Base-by-base conservation (phyloP, 1,140 invertebrate species). In the Megalonaias nervosa region DNA sequence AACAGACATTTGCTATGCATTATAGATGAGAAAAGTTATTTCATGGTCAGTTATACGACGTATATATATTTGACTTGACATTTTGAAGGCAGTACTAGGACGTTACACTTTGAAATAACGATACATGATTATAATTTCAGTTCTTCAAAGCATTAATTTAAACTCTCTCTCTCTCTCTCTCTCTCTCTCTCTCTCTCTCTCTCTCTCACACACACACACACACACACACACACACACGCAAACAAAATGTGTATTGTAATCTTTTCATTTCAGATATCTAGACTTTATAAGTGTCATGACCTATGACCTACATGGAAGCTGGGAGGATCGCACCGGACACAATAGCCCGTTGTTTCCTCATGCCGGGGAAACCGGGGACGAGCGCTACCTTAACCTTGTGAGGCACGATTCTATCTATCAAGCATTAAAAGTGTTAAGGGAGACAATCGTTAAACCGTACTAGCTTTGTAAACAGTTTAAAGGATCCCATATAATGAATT, bases 291-390 rank as follows among this genome's bases (percentile, higher is more conserved):
- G 98, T 92, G 92, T 99, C 4, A 92, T 92, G 91, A 83, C 98
- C 95, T 93, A 98, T 92, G 95, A 98, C 92, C 96, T 98, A 89
- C 96, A 98, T 88, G 97, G 97, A 15, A 97, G 97, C 91, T 98
- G 96, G 96, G 96, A 98, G 88, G 95, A 95, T 48, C 95, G 97
- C 90, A 97, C 97, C 13, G 90, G 89, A 1, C 88, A 90, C 81
- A 90, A 91, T 76, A 84, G 89, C 58, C 89, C 90, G 12, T 84
- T 92, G 21, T 90, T 85, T 71, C 68, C 83, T 15, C 70, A 82
- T n/a, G 67, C 80, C 14, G 80, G 76, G 13, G 87, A 89, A 75
- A 80, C 73, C 38, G 83, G 79, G 2, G 65, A 73, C 16, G 75
- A 81, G 57, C 26, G 60, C 3, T 71, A 62, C 55, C 78, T 81